phyloP scores from a whole-genome alignment of 2,888 invertebrate species.

The Nephrocerus scutellatus region DNA sequence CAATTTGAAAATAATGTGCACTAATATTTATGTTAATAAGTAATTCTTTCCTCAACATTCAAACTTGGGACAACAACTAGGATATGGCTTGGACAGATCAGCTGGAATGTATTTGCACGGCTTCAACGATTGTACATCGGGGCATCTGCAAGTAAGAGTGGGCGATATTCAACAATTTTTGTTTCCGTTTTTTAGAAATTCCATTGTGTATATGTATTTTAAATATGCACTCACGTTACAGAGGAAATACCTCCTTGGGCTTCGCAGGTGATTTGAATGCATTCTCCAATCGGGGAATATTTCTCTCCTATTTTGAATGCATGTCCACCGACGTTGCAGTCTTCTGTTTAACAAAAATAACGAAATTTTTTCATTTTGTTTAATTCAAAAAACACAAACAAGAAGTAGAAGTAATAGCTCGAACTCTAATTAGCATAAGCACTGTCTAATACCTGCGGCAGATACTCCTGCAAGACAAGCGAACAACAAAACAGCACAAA shows the following conservation, averaged over 20 bases:
- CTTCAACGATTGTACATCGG: slow-evolving; percentile 7
- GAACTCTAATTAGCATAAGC: too few relatives aligned
- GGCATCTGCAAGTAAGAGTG: slow-evolving; percentile 22
- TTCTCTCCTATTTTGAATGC: slow-evolving; percentile 19
- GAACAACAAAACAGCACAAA: too few relatives aligned
- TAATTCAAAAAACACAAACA: too few relatives aligned
- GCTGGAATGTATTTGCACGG: slow-evolving; percentile 25
- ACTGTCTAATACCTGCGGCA: too few relatives aligned
- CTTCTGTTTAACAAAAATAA: slow-evolving; percentile 10
- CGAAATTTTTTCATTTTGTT: background rate
- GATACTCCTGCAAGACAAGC: too few relatives aligned
- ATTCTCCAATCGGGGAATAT: slow-evolving; percentile 25
- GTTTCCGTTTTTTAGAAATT: background rate
- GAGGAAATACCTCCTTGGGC: slow-evolving; percentile 12
- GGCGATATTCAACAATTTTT: background rate
- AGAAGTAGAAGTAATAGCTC: too few relatives aligned
- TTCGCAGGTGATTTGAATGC: slow-evolving; percentile 21
- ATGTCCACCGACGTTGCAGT: slow-evolving; percentile 16
- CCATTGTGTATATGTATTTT: background rate
- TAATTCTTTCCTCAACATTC: slow-evolving; percentile 12
- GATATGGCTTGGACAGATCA: slow-evolving; percentile 28
- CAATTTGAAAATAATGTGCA: too few relatives aligned
- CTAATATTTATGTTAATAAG: too few relatives aligned
- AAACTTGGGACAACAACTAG: slow-evolving; percentile 29
- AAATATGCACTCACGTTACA: slow-evolving; percentile 21